A percentile compares a stretch with the other conserved stretches of the same genome.
These are phyloP conservation scores for Orussus abietinus DNA, from an alignment of 1,140 invertebrate genomes.

Conservation along the genomic window DNA sequence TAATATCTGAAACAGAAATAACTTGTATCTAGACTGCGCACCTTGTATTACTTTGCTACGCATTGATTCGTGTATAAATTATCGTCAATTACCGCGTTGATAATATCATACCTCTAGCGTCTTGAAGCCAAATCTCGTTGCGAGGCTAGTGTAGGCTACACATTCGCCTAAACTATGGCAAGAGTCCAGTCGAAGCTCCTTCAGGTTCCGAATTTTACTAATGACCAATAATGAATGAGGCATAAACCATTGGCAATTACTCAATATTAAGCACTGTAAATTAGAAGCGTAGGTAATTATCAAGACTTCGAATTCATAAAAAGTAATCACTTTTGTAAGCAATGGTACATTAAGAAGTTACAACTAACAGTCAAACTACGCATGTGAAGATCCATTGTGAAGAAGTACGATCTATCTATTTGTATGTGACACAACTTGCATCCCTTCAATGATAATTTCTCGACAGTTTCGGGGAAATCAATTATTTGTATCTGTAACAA, in stretches of 20 bases:
- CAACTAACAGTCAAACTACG: slow-evolving; percentile 55
- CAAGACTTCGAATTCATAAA: background rate
- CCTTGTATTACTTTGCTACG: slow-evolving; percentile 2
- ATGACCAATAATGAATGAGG: slow-evolving; percentile 65
- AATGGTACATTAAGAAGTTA: slow-evolving; percentile 8
- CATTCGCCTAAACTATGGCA: slow-evolving; percentile 65
- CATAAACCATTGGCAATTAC: slow-evolving; percentile 67
- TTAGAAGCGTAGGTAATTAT: background rate
- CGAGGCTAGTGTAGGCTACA: slow-evolving; percentile 70
- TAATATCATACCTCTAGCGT: slow-evolving; percentile 58
- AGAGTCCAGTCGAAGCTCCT: slow-evolving; percentile 58
- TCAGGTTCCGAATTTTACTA: slow-evolving; percentile 63
- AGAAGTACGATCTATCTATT: slow-evolving; percentile 56
- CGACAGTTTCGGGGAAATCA: slow-evolving; percentile 57
- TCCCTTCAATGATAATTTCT: slow-evolving; percentile 56
- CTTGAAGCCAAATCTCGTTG: slow-evolving; percentile 68
- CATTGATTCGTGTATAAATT: background rate
- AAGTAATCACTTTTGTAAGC: background rate
- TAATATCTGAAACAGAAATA: too few relatives aligned
- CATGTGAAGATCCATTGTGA: slow-evolving; percentile 57
- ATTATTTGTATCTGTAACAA: slow-evolving; percentile 49
- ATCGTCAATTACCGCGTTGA: too few relatives aligned
- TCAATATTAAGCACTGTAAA: slow-evolving; percentile 61
- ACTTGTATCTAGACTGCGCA: too few relatives aligned
- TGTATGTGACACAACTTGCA: slow-evolving; percentile 53